phyloP scores from a whole-genome alignment of 2,888 invertebrate species.

The Apoderus coryli region DNA sequence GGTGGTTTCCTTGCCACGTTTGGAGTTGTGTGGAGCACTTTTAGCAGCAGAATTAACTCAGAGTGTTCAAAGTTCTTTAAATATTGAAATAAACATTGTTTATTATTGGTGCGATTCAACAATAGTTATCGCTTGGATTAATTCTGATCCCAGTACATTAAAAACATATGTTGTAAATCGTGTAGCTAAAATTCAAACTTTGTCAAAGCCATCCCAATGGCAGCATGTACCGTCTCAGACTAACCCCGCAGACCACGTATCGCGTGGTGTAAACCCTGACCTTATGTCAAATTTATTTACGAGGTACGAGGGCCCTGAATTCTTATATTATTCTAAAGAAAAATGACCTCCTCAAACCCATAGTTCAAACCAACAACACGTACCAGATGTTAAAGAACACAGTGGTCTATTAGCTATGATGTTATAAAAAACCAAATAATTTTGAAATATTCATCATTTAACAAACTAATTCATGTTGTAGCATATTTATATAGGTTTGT shows the following conservation, averaged over 20 bases:
- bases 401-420: too few relatives aligned
- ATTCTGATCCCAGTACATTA: conserved; percentile 1
- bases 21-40: conserved; percentile 5
- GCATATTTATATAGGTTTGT: conserved; percentile 4
- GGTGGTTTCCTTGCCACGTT: conserved; percentile 5
- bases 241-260: conserved; percentile 7
- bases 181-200: conserved; percentile 6
- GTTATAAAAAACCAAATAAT: conserved; percentile 5
- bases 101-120: conserved; percentile 7
- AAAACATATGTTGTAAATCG: conserved; percentile 8
- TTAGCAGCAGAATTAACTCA: conserved; percentile 1
- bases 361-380: too few relatives aligned
- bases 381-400: too few relatives aligned
- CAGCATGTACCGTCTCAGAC: neutral
- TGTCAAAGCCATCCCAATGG: conserved; percentile 4
- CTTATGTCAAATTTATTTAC: neutral
- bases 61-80: neutral
- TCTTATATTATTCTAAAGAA: neutral
- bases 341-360: neutral
- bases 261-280: conserved; percentile 4
- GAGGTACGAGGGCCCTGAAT: conserved; percentile 5
- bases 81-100: too few relatives aligned
- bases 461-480: conserved; percentile 4
- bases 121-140: conserved; percentile 5
- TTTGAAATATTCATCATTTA: conserved; percentile 4